Base-by-base conservation (phyloP, 1,140 invertebrate species). In the Nasonia longicornis region DNA sequence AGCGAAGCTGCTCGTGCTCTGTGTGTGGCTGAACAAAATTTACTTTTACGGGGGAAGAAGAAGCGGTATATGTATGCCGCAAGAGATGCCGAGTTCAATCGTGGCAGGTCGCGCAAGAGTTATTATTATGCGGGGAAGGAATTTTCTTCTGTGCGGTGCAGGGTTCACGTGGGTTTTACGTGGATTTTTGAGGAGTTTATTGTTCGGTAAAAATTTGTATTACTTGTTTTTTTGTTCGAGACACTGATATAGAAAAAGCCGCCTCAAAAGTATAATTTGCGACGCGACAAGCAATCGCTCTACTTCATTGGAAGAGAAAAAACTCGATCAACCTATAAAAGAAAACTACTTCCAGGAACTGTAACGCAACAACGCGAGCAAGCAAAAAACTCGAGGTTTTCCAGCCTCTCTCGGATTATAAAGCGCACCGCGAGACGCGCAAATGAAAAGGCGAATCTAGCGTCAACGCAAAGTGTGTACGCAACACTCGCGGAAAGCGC, bases 21-120 rank as follows among this genome's bases (percentile, higher is more conserved):
- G 22, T 4, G 22, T 4, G 35, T 66, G 79, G 26, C 7, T 11
- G 45, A 66, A 64, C n/a, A 76, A 77, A 80, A 16, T 70, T 72
- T 73, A 48, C 48, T 26, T 70, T 72, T 42, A 70, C 52, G 22
- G 48, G 52, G 20, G 0, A 42, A 20, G 52, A 58, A 58, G 52
- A 35, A 3, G 31, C 31, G 31, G 4, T 35, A 35, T 35, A 35
- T 35, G 4, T 35, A 35, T 35, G 31, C 31, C 31, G 31, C 31
- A 35, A 3, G 31, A 35, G 31, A 35, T 52, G 16, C 48, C 48
- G 48, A 52, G 48, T 52, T 52, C 48, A 52, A 52, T 52, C 48
- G 48, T 52, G 16, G 16, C 12, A 16, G 48, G 14, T 52, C 48
- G 12, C 12, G 12, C 48, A 3, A 12, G 48, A 52, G 48, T 52